phyloP scores from a whole-genome alignment of 2,797 vertebrate genomes.

The Argya squamiceps region DNA sequence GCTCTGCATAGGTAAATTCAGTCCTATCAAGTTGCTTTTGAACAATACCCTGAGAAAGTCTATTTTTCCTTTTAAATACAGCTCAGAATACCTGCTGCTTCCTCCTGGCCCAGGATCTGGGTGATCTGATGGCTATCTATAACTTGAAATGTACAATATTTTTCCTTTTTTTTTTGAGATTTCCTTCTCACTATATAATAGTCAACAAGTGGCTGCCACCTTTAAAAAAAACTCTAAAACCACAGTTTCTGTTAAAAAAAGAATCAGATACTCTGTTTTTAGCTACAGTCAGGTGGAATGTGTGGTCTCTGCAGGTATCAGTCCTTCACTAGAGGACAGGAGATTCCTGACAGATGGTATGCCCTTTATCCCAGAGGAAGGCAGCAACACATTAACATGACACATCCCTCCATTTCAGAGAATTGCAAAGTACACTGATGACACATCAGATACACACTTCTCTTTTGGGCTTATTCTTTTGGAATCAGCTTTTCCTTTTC shows the following conservation, averaged over 20 bases:
- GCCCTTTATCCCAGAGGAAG: conserved; percentile 4
- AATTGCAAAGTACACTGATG: background rate
- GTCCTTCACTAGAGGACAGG: background rate
- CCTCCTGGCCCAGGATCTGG: background rate
- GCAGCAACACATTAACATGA: background rate
- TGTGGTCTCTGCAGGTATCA: background rate
- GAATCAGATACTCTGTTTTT: background rate
- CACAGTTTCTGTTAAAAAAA: background rate
- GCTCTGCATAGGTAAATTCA: background rate
- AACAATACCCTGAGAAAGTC: background rate
- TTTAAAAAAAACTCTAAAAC: background rate
- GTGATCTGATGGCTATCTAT: background rate
- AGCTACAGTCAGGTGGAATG: background rate
- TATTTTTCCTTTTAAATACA: background rate
- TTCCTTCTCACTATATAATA: background rate
- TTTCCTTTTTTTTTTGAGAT: background rate
- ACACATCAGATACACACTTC: background rate
- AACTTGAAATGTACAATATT: background rate
- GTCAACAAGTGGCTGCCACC: background rate
- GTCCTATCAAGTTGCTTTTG: background rate
- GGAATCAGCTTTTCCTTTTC: conserved; percentile 20
- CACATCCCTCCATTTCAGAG: background rate
- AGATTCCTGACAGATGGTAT: background rate
- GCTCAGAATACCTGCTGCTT: background rate
- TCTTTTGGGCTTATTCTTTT: background rate